Evolutionary conservation across 2,797 vertebrate genomes (phyloP).

Genomic region (Rousettus madagascariensis): DNA sequence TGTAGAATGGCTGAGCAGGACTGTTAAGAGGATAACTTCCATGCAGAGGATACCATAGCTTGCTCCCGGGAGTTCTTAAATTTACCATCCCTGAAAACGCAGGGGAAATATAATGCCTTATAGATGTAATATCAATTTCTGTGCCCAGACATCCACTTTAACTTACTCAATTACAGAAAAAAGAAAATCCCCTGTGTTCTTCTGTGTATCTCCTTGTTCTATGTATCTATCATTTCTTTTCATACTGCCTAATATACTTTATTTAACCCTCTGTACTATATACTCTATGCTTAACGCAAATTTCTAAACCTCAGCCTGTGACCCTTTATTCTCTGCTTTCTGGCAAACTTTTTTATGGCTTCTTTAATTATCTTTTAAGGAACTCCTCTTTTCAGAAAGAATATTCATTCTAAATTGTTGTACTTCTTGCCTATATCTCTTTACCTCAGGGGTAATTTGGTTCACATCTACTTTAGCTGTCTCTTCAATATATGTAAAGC

Average conservation of each 20-base stretch:
- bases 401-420: not conserved
- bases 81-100: not conserved
- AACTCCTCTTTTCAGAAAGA: conserved; percentile 4
- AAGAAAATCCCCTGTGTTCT: not conserved
- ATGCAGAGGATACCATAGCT: not conserved
- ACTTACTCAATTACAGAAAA: not conserved
- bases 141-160: conserved; percentile 14
- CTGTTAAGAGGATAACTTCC: not conserved
- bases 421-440: not conserved
- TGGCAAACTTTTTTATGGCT: not conserved
- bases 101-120: conserved; percentile 11
- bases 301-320: not conserved
- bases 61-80: not conserved
- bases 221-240: not conserved
- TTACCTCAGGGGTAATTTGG: not conserved
- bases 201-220: not conserved
- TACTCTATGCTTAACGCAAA: not conserved
- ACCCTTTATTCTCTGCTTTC: not conserved
- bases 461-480: not conserved
- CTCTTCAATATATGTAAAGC: not conserved
- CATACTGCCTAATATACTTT: not conserved
- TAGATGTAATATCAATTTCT: conserved; percentile 11
- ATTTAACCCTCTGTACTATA: not conserved
- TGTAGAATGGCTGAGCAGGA: not conserved
- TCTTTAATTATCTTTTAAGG: conserved; percentile 28